Evolutionary conservation across 2,888 invertebrate genomes (phyloP), one percentile per base, ranked within the genome.

Genomic region (Labia minor): DNA sequence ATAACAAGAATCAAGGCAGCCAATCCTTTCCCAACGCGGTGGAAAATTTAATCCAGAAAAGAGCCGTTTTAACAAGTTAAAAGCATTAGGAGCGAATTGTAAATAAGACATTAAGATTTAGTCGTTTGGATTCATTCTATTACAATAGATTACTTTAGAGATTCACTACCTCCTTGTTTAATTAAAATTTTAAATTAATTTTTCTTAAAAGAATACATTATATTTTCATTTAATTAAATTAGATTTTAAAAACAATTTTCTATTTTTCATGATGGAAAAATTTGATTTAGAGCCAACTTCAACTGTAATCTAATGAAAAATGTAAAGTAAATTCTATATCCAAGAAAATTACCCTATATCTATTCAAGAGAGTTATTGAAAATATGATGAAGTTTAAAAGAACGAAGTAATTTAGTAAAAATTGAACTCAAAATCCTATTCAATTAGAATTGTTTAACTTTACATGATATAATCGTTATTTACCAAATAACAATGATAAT

Each of bases 1-100:
- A 49, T 49, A 49, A 49, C 49, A 49, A 49, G 49, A 49, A 49
- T 49, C 49, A 49, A 49, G 49, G 49, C 49, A 49, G 49, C 49
- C 49, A 49, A 49, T 49, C 49, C 49, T 49, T 49, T 49, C 49
- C 49, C 49, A 49, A 49, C 49, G 49, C 49, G 49, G 49, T 49
- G 49, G 49, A 49, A 49, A 49, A 49, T 49, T 49, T 49, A 49
- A 49, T 49, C 49, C 49, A 49, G 49, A 49, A 49, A 49, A 49
- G 49, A 49, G 49, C 49, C 49, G 49, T 49, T 49, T 49, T 49
- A 49, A 49, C 49, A 49, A 49, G 49, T 49, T 49, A 49, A 49
- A 49, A 49, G 49, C 49, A 49, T 49, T 49, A 49, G 49, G 49
- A 49, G 49, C 49, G 49, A 49, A 49, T 49, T 49, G 49, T 49